A percentile compares a stretch with the other conserved stretches of the same genome.
These are phyloP conservation scores for Vannuccia rotundouncinata DNA, from an alignment of 2,888 invertebrate genomes.

Conservation along the genomic window DNA sequence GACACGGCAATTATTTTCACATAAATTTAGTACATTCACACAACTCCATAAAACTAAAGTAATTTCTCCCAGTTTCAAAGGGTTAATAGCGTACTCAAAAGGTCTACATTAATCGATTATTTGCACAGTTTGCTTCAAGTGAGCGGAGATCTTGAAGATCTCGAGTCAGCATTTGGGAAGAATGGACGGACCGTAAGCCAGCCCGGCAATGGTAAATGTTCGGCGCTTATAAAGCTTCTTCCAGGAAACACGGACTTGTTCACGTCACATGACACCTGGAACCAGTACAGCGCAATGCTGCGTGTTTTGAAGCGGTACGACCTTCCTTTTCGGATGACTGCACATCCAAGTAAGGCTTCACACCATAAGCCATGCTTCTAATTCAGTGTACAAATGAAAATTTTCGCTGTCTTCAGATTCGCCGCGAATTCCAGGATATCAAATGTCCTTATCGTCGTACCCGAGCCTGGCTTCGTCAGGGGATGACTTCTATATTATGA, in stretches of 20 bases:
- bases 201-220: conserved; percentile 60
- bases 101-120: too few species aligned
- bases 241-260: conserved; percentile 63
- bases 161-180: conserved; percentile 41
- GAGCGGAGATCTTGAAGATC: conserved; percentile 64
- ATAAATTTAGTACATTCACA: too few species aligned
- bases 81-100: too few species aligned
- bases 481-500: conserved; percentile 72
- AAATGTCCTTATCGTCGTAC: conserved; percentile 73
- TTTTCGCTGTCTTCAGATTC: too few species aligned
- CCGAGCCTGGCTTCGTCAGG: conserved; percentile 71
- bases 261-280: conserved; percentile 74
- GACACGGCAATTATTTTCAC: too few species aligned
- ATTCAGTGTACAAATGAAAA: too few species aligned
- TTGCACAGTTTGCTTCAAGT: conserved; percentile 68
- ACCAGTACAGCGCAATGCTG: conserved; percentile 73
- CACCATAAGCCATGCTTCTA: not conserved
- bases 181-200: not conserved
- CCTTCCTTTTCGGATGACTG: conserved; percentile 64
- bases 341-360: conserved; percentile 16
- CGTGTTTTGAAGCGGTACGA: conserved; percentile 76
- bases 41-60: too few species aligned
- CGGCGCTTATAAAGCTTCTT: conserved; percentile 65
- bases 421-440: conserved; percentile 63
- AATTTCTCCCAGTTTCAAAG: too few species aligned